These are phyloP conservation scores for Geophilus truncorum DNA, from an alignment of 2,888 invertebrate genomes.

Conservation along the genomic window DNA sequence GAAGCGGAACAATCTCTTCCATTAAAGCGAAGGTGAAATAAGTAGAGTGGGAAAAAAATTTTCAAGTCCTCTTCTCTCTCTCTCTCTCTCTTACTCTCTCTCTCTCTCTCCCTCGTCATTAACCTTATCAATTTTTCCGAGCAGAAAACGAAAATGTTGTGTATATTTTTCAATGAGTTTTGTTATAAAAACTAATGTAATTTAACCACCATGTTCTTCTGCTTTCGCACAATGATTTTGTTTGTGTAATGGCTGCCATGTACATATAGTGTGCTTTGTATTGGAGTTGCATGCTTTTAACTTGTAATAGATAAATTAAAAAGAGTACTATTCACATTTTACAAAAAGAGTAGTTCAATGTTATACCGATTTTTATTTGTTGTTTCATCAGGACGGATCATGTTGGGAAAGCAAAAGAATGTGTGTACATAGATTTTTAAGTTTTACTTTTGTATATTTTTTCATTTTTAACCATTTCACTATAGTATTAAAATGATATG, in stretches of 20 bases:
- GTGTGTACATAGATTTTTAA: not conserved
- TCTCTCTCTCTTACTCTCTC: no score
- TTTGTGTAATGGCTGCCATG: not conserved
- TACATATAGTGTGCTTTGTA: not conserved
- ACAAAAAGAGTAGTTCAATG: not conserved
- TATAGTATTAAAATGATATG: not conserved
- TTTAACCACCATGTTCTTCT: conserved; percentile 1
- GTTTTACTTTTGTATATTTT: conserved; percentile 2
- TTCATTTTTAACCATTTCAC: conserved; percentile 4
- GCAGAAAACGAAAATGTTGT: conserved; percentile 17
- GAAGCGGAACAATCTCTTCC: conserved; percentile 10
- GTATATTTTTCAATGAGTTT: conserved; percentile 18
- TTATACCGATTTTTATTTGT: not conserved
- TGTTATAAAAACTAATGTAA: conserved; percentile 18
- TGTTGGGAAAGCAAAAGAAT: not conserved
- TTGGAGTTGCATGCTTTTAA: not conserved
- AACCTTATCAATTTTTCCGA: conserved; percentile 13
- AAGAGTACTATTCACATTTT: not conserved
- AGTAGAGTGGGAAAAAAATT: conserved; percentile 1
- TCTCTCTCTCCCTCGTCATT: conserved; percentile 4
- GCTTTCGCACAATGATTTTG: not conserved
- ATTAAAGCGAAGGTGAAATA: conserved; percentile 3
- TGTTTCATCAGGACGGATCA: not conserved
- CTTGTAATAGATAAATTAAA: not conserved
- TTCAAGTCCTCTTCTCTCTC: conserved; percentile 2